phyloP scores from a whole-genome alignment of 2,797 vertebrate genomes.

The Hephaestus fuliginosus region DNA sequence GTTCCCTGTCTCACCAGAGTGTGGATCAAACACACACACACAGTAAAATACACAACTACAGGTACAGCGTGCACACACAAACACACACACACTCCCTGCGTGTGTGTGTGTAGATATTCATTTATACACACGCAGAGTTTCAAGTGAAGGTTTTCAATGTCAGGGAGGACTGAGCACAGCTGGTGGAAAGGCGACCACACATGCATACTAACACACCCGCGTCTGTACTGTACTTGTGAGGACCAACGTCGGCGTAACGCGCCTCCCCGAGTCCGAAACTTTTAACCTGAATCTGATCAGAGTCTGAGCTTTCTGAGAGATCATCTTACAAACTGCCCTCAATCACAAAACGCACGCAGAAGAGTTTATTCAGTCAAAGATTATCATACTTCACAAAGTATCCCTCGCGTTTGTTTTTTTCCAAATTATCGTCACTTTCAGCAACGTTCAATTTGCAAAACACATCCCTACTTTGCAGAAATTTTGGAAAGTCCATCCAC shows the following conservation, averaged over 20 bases:
- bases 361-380: too few relatives aligned
- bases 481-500: too few relatives aligned
- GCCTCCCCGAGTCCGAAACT: neutral
- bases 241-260: constrained; percentile 44
- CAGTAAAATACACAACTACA: constrained; percentile 48
- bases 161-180: constrained; percentile 80
- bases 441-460: too few relatives aligned
- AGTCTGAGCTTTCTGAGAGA: neutral
- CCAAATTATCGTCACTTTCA: too few relatives aligned
- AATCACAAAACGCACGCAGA: too few relatives aligned
- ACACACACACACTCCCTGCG: constrained; percentile 30
- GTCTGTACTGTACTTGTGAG: constrained; percentile 48
- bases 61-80: constrained; percentile 45
- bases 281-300: neutral
- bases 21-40: constrained; percentile 71
- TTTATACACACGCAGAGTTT: constrained; percentile 71
- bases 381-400: too few relatives aligned
- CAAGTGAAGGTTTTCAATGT: constrained; percentile 80
- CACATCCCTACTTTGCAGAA: too few relatives aligned
- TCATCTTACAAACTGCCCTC: too few relatives aligned
- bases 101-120: constrained; percentile 62
- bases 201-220: constrained; percentile 69
- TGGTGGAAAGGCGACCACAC: constrained; percentile 71
- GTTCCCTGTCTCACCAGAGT: constrained; percentile 83
- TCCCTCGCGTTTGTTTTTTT: too few relatives aligned